These are phyloP conservation scores for Leptinotarsa tumamoca DNA, from an alignment of 2,888 invertebrate species.

Conservation along the genomic window DNA sequence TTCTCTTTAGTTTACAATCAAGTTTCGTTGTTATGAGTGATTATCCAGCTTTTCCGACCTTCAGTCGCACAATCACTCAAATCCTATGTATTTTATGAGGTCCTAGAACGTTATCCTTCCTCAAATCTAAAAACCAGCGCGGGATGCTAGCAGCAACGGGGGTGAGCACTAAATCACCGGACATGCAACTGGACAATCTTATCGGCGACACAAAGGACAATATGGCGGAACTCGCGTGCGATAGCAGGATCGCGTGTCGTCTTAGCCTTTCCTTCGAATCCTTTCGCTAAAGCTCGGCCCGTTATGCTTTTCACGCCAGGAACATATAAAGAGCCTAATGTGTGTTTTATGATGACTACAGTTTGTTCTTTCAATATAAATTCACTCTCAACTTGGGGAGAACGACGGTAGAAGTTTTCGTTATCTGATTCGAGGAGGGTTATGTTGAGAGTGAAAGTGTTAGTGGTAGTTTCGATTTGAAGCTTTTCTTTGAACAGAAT, in stretches of 20 bases:
- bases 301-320: conserved; percentile 59
- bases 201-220: conserved; percentile 66
- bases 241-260: conserved; percentile 67
- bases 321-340: conserved; percentile 36
- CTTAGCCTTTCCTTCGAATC: conserved; percentile 53
- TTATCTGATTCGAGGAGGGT: conserved; percentile 5
- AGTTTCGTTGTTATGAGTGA: neutral
- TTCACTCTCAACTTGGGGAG: conserved; percentile 30
- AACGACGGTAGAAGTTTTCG: neutral
- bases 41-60: neutral
- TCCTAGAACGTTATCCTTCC: conserved; percentile 34
- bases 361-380: conserved; percentile 35
- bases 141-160: conserved; percentile 44
- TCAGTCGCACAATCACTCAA: neutral
- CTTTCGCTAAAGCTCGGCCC: conserved; percentile 52
- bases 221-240: conserved; percentile 66
- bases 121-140: conserved; percentile 40
- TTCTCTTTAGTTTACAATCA: too few relatives aligned
- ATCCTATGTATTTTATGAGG: conserved; percentile 5
- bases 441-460: neutral
- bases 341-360: conserved; percentile 40
- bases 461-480: neutral
- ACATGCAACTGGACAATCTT: conserved; percentile 64
- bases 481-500: too few relatives aligned
- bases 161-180: conserved; percentile 52